phyloP scores from a whole-genome alignment of 2,113 vertebrate species.

The Datnioides undecimradiatus region DNA sequence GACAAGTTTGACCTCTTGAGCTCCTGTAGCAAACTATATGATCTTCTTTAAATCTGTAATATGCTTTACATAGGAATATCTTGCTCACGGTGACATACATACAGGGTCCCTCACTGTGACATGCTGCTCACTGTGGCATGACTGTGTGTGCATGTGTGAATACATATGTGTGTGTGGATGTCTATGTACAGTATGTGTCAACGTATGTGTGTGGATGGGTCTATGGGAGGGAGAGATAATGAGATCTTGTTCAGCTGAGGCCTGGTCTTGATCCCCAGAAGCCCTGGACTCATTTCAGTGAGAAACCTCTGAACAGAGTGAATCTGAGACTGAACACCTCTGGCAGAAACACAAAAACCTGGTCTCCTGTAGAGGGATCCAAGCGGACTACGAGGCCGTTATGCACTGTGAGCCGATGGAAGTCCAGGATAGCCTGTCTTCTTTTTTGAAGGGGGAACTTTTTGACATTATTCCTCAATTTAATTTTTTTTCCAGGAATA shows the following conservation, averaged over 20 bases:
- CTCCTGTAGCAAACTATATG: background rate
- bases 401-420: constrained; percentile 29
- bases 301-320: constrained; percentile 70
- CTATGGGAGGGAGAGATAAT: constrained; percentile 76
- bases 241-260: constrained; percentile 81
- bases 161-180: constrained; percentile 39
- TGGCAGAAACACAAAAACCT: constrained; percentile 63
- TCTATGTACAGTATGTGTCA: constrained; percentile 41
- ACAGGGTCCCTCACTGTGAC: constrained; percentile 62
- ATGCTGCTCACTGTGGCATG: constrained; percentile 56
- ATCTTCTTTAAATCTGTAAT: constrained; percentile 51
- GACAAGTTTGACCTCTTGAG: constrained; percentile 27
- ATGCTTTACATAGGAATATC: constrained; percentile 20
- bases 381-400: constrained; percentile 14
- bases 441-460: constrained; percentile 1
- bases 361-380: constrained; percentile 41
- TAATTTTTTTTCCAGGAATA: background rate
- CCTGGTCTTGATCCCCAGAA: constrained; percentile 82
- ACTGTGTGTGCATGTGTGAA: constrained; percentile 61
- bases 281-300: constrained; percentile 82
- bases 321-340: constrained; percentile 64
- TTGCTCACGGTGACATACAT: constrained; percentile 70
- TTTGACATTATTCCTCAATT: background rate
- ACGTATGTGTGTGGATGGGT: constrained; percentile 36
- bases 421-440: constrained; percentile 44